A percentile compares a stretch with the other conserved stretches of the same genome.
These are phyloP conservation scores for Trissolcus japonicus DNA, from an alignment of 2,888 invertebrate genomes.

Conservation along the genomic window DNA sequence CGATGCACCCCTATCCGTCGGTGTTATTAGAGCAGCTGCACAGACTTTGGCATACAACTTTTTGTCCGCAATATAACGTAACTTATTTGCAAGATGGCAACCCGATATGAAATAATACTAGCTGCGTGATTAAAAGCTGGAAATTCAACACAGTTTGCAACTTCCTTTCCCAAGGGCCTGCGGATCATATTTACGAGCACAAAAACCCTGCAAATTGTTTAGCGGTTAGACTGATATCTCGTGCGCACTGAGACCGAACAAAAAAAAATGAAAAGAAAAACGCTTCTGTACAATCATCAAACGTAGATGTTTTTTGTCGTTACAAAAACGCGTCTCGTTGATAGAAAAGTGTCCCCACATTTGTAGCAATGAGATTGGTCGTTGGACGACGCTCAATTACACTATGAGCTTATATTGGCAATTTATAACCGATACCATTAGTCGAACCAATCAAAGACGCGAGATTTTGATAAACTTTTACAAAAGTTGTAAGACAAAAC, in stretches of 20 bases:
- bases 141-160: too few species aligned
- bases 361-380: conserved; percentile 42
- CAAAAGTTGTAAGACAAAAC: conserved; percentile 4
- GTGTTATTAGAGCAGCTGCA: too few species aligned
- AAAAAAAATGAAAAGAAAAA: conserved; percentile 30
- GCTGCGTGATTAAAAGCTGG: too few species aligned
- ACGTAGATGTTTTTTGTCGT: conserved; percentile 64
- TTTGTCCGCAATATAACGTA: too few species aligned
- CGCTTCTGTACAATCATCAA: conserved; percentile 73
- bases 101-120: too few species aligned
- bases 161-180: too few species aligned
- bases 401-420: conserved; percentile 6
- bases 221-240: conserved; percentile 13
- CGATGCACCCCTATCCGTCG: too few species aligned
- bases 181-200: not conserved
- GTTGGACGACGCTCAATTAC: conserved; percentile 40
- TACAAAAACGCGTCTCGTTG: conserved; percentile 43
- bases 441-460: conserved; percentile 20
- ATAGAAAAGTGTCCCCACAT: conserved; percentile 38
- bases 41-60: too few species aligned
- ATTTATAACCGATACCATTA: not conserved
- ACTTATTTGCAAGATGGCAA: too few species aligned
- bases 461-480: conserved; percentile 47
- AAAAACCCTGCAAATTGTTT: conserved; percentile 18
- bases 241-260: not conserved